phyloP scores from a whole-genome alignment of 1,140 invertebrate species.

The Atta cephalotes region DNA sequence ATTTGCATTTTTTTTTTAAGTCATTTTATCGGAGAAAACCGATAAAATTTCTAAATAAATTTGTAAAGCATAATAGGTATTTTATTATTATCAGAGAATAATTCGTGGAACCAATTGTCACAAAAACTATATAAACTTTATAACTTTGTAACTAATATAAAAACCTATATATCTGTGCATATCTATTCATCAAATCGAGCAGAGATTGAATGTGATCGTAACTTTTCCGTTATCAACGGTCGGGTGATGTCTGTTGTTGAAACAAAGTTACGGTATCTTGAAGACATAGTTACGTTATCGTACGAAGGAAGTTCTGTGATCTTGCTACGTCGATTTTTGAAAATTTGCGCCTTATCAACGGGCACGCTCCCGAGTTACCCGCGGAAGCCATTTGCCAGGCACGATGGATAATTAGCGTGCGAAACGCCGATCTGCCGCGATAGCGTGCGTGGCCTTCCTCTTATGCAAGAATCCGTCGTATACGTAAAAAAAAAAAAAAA shows the following conservation, averaged over 20 bases:
- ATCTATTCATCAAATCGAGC: not conserved
- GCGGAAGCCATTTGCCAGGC: constrained; percentile 76
- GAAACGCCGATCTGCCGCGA: constrained; percentile 71
- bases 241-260: not conserved
- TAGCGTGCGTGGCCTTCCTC: constrained; percentile 73
- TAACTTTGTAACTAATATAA: too few species aligned
- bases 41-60: not conserved
- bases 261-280: not conserved
- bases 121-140: not conserved
- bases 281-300: constrained; percentile 22
- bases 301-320: not conserved
- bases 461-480: constrained; percentile 68
- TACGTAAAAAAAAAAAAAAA: constrained; percentile 58
- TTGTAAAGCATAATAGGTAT: not conserved
- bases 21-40: not conserved
- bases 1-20: not conserved
- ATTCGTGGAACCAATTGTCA: not conserved
- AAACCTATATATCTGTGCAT: not conserved
- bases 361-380: constrained; percentile 64
- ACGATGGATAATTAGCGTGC: constrained; percentile 75
- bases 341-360: constrained; percentile 67
- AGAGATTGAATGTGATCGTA: not conserved
- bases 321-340: constrained; percentile 46
- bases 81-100: not conserved
- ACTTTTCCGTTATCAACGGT: not conserved